These are phyloP conservation scores for Epiperipatus broadwayi DNA, from an alignment of 2,888 invertebrate species.

Conservation along the genomic window DNA sequence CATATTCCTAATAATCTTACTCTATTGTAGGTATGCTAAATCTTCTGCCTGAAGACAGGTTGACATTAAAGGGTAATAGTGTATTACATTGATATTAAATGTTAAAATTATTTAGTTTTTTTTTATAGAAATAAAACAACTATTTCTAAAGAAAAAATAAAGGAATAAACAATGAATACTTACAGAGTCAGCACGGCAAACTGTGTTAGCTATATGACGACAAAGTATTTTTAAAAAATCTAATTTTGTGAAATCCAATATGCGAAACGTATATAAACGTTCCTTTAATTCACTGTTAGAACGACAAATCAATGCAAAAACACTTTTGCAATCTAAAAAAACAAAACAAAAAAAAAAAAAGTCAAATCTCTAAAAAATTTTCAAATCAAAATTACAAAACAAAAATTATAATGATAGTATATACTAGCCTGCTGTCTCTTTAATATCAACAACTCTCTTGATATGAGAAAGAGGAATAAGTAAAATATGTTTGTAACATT, in stretches of 20 bases:
- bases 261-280: slow-evolving; percentile 59
- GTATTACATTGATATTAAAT: too few relatives aligned
- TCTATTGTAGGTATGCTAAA: too few relatives aligned
- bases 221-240: slow-evolving; percentile 62
- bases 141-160: too few relatives aligned
- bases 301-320: slow-evolving; percentile 71
- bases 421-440: slow-evolving; percentile 52
- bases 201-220: slow-evolving; percentile 73
- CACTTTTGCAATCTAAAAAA: slow-evolving; percentile 57
- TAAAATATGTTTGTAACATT: slow-evolving; percentile 75
- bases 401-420: slow-evolving; percentile 7
- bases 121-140: too few relatives aligned
- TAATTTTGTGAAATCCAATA: slow-evolving; percentile 68
- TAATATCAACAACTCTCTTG: slow-evolving; percentile 72
- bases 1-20: too few relatives aligned
- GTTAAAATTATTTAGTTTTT: too few relatives aligned
- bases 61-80: too few relatives aligned
- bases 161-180: slow-evolving; percentile 30
- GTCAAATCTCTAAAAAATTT: slow-evolving; percentile 1
- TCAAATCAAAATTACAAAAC: slow-evolving; percentile 7
- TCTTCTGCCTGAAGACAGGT: too few relatives aligned
- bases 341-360: slow-evolving; percentile 8
- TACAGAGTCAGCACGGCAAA: slow-evolving; percentile 79
- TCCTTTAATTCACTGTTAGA: slow-evolving; percentile 69
- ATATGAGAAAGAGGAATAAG: slow-evolving; percentile 71